Base-by-base conservation (phyloP, 2,113 vertebrate genomes). In the Carassius carassius region DNA sequence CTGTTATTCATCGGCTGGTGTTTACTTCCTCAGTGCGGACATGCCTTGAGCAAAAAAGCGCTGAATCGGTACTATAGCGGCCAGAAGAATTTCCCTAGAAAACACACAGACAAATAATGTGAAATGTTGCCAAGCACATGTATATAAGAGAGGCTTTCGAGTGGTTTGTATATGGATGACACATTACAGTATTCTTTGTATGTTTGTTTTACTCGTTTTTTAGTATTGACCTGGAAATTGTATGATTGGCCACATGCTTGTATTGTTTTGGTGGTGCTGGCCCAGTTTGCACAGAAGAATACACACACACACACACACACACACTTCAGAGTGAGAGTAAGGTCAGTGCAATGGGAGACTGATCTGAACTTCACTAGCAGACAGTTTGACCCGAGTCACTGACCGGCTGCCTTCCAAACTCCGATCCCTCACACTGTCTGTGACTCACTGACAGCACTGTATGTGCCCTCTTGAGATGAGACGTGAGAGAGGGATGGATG, bases 1-100 rank as follows among this genome's bases (percentile, higher is more conserved):
- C 88, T 88, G 84, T 88, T 86, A 77, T 81, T 81, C 77, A 75
- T 25, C 89, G 84, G 84, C 78, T 69, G 90, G 91, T 90, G 92
- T 95, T 93, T 92, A 94, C 92, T 93, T 87, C 92, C 92, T 91
- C 82, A 90, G 93, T 93, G 92, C 91, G 90, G 92, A 86, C 92
- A 93, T 92, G 92, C 93, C 94, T 93, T 93, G 93, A 94, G 92
- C 90, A 93, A 94, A 86, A 29, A 78, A 81, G 78, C 12, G 16
- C 29, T 73, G 32, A 73, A 58, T 85, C 69, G 77, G 84, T 85
- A 85, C 84, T n/a, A 72, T 5, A 51, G 88, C 91, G 90, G 84
- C 85, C 87, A 89, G 23, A 73, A 90, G 86, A 89, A 85, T 84
- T 67, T 83, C 70, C 78, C 85, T 78, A 62, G 84, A 88, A 89